Evolutionary conservation across 2,113 vertebrate species (phyloP), one percentile per base, ranked within the genome.

Genomic region (Lepisosteus oculatus): DNA sequence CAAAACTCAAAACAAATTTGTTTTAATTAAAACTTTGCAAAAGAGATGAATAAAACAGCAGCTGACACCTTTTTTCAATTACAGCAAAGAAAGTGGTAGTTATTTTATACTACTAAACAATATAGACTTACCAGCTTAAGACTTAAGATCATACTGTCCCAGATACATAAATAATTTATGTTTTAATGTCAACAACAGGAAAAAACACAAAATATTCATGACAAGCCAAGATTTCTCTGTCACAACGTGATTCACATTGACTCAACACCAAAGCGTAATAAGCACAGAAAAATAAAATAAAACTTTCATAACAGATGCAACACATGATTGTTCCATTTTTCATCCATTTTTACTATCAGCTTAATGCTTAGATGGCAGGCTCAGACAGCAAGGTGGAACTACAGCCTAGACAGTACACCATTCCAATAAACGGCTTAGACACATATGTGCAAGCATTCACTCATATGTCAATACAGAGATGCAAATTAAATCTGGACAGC

Each of bases 1-100:
- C 56, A 64, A 55, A 68, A 74, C 76, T 79, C 56, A 56, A 72
- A 61, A 76, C 72, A 74, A 65, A 77, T 80, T 67, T 70, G 66
- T n/a, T 29, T 72, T 72, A 59, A 59, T 59, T 13, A 59, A 13
- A 3, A 13, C 9, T 59, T 59, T 59, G 12, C n/a, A 59, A 14
- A 59, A 59, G 57, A 6, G 57, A 59, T 51, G 9, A 51, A 51
- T 51, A 51, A 51, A 51, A 51, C 47, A 51, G 47, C 47, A 9
- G 14, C 57, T 59, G 57, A 13, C 57, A 59, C 11, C 57, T 59
- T 6, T 8, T 6, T 59, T n/a, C 57, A n/a, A 59, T 13, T 13
- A 13, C 57, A 59, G 57, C n/a, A 59, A 59, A 59, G 57, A 59
- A 59, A 59, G 12, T 59, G 57, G 57, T 59, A 59, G 57, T 59